Conservation (phyloP, 2,113 vertebrate species). For the Todiramphus saurophagus region DNA sequence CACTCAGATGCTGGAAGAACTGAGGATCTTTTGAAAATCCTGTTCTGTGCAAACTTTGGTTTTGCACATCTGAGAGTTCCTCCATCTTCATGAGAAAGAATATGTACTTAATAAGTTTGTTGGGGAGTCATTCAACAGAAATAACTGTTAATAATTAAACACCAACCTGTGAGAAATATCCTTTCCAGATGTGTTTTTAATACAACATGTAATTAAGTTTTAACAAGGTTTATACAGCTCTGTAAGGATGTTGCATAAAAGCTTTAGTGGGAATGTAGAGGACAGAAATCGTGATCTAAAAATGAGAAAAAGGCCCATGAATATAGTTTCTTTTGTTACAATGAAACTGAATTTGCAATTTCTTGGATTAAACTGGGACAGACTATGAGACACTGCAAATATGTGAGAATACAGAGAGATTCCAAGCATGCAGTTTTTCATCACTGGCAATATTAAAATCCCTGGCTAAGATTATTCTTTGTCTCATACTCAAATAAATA, state of each 20-base stretch:
- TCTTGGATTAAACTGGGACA: neutral
- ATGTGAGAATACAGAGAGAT: neutral
- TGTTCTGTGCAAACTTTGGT: neutral
- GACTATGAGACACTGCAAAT: neutral
- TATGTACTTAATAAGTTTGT: neutral
- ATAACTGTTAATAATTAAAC: neutral
- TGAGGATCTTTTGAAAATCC: neutral
- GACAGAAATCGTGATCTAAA: neutral
- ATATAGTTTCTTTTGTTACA: neutral
- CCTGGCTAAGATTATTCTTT: neutral
- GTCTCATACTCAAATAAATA: neutral
- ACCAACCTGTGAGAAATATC: neutral
- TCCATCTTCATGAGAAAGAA: neutral
- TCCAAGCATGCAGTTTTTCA: neutral
- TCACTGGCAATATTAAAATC: conserved; percentile 9
- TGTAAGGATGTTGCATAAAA: neutral
- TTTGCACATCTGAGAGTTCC: neutral
- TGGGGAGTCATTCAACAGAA: neutral
- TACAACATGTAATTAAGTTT: neutral
- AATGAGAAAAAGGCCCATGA: neutral
- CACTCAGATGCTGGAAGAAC: neutral
- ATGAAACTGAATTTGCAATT: neutral
- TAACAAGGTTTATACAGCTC: neutral
- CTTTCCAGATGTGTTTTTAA: neutral
- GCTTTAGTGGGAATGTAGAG: neutral